phyloP scores from a whole-genome alignment of 2,888 invertebrate genomes.

The Agrochola litura region DNA sequence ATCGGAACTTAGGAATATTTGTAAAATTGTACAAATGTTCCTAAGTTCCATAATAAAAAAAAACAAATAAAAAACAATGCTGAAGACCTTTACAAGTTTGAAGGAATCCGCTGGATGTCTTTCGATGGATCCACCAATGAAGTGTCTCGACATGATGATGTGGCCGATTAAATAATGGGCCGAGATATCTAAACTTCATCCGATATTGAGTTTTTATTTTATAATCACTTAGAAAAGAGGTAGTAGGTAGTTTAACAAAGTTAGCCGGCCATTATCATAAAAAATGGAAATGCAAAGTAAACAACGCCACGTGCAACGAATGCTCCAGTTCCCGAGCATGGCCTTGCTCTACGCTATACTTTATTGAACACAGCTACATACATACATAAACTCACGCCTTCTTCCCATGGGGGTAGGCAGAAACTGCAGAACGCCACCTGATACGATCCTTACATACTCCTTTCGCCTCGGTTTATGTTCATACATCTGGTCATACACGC shows the following conservation, averaged over 20 bases:
- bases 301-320: conserved; percentile 29
- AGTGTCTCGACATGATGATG: not conserved
- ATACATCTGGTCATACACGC: too few relatives aligned
- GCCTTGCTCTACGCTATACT: conserved; percentile 23
- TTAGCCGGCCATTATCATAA: not conserved
- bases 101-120: not conserved
- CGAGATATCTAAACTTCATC: not conserved
- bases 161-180: not conserved
- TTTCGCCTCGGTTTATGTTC: too few relatives aligned
- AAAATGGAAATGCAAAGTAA: conserved; percentile 11
- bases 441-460: too few relatives aligned
- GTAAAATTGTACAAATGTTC: too few relatives aligned
- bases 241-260: not conserved
- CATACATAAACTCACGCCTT: too few relatives aligned
- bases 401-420: too few relatives aligned
- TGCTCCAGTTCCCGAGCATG: conserved; percentile 23
- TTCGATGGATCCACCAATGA: not conserved
- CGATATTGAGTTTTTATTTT: not conserved
- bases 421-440: too few relatives aligned
- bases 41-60: not conserved
- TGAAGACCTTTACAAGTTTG: not conserved
- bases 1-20: too few relatives aligned
- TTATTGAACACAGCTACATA: conserved; percentile 13
- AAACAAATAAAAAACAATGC: not conserved
- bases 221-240: not conserved